Conservation (phyloP, 2,888 invertebrate species). For the Acheta domesticus region DNA sequence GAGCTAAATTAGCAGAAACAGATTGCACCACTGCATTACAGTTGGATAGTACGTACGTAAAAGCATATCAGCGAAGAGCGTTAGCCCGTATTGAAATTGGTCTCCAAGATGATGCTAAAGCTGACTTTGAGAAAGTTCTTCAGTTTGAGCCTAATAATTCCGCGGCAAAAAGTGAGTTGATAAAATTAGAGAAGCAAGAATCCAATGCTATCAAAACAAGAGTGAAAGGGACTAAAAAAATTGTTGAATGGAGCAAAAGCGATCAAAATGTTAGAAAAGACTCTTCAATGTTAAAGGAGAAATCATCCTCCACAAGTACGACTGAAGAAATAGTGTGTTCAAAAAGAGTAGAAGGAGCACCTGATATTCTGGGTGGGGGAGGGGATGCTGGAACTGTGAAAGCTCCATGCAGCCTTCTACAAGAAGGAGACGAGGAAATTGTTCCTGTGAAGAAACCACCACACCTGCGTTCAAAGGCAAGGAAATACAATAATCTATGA, state of each 20-base stretch:
- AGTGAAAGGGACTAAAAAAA: too few relatives aligned
- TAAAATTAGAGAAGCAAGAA: slow-evolving; percentile 52
- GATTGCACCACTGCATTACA: slow-evolving; percentile 80
- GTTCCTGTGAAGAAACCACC: slow-evolving; percentile 59
- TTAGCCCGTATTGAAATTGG: slow-evolving; percentile 69
- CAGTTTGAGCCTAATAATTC: slow-evolving; percentile 75
- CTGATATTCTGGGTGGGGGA: background rate
- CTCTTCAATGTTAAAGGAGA: too few relatives aligned
- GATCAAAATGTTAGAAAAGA: background rate
- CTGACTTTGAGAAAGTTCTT: slow-evolving; percentile 67
- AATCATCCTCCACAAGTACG: too few relatives aligned
- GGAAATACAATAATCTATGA: background rate
- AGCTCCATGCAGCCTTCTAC: background rate
- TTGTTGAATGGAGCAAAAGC: slow-evolving; percentile 38
- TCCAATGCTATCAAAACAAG: background rate
- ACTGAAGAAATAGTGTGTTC: too few relatives aligned
- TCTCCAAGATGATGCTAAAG: slow-evolving; percentile 66
- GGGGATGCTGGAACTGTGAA: background rate
- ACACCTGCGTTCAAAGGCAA: slow-evolving; percentile 62
- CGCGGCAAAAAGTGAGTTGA: slow-evolving; percentile 61
- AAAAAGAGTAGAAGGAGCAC: too few relatives aligned
- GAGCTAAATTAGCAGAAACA: slow-evolving; percentile 65
- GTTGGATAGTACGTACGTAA: slow-evolving; percentile 74
- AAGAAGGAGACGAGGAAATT: slow-evolving; percentile 41
- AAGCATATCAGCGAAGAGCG: slow-evolving; percentile 80